phyloP scores from a whole-genome alignment of 2,888 invertebrate species.

The Idaea biselata region DNA sequence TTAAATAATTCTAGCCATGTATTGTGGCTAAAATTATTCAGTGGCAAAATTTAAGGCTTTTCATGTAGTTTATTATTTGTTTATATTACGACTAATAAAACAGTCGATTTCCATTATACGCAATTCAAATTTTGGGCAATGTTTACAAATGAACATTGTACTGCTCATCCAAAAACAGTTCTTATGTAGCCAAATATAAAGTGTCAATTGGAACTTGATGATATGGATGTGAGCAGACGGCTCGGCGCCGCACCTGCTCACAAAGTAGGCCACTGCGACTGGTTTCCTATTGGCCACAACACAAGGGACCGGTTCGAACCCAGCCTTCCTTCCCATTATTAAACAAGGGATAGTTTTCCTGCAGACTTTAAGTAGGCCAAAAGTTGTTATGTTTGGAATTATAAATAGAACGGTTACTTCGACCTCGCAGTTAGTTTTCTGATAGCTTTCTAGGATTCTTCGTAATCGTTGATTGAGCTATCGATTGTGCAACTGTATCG shows the following conservation, averaged over 20 bases:
- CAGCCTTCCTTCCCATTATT: slow-evolving; percentile 24
- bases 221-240: slow-evolving; percentile 42
- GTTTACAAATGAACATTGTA: neutral
- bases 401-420: neutral
- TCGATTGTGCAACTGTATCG: neutral
- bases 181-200: neutral
- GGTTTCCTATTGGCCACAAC: slow-evolving; percentile 32
- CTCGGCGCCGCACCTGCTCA: slow-evolving; percentile 59
- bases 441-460: neutral
- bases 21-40: too few relatives aligned
- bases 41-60: too few relatives aligned
- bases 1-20: neutral
- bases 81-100: neutral
- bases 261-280: slow-evolving; percentile 37
- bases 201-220: neutral
- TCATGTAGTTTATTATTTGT: neutral
- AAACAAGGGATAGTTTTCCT: slow-evolving; percentile 1
- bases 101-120: neutral
- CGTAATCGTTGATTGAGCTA: neutral
- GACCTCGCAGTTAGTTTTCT: neutral
- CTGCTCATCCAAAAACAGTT: neutral
- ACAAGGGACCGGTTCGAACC: slow-evolving; percentile 27
- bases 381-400: slow-evolving; percentile 3
- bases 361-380: slow-evolving; percentile 10
- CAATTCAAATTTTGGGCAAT: neutral